phyloP scores from a whole-genome alignment of 2,113 vertebrate genomes.

The Oreochromis niloticus region DNA sequence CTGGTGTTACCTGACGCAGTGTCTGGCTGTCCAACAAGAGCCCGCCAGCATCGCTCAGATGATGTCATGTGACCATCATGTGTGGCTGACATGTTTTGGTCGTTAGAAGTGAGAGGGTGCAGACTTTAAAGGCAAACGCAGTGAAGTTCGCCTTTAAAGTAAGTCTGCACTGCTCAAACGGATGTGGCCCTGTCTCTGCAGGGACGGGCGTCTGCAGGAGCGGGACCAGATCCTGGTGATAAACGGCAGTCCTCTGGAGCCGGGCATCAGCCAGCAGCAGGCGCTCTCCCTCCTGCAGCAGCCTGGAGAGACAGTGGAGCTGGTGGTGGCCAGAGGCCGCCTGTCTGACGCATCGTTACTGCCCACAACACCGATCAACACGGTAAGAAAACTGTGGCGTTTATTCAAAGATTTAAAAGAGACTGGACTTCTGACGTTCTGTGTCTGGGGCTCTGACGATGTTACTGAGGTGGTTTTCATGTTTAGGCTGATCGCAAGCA shows the following conservation, averaged over 20 bases:
- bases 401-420: neutral
- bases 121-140: neutral
- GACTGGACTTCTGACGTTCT: neutral
- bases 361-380: neutral
- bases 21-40: neutral
- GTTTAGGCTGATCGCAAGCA: neutral
- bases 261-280: slow-evolving; percentile 84
- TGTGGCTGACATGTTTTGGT: neutral
- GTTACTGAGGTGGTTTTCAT: neutral
- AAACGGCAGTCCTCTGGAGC: slow-evolving; percentile 83
- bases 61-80: neutral
- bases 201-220: slow-evolving; percentile 87
- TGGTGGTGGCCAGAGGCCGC: slow-evolving; percentile 83
- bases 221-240: slow-evolving; percentile 94
- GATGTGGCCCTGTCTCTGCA: slow-evolving; percentile 19
- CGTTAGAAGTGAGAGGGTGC: neutral
- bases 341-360: neutral
- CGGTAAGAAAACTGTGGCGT: slow-evolving; percentile 14
- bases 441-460: neutral
- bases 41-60: neutral
- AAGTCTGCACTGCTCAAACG: neutral
- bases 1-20: neutral
- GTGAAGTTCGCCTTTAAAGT: neutral
- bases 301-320: slow-evolving; percentile 76
- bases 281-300: slow-evolving; percentile 88